Conservation (phyloP, 2,113 vertebrate species). For the Hyla sarda region DNA sequence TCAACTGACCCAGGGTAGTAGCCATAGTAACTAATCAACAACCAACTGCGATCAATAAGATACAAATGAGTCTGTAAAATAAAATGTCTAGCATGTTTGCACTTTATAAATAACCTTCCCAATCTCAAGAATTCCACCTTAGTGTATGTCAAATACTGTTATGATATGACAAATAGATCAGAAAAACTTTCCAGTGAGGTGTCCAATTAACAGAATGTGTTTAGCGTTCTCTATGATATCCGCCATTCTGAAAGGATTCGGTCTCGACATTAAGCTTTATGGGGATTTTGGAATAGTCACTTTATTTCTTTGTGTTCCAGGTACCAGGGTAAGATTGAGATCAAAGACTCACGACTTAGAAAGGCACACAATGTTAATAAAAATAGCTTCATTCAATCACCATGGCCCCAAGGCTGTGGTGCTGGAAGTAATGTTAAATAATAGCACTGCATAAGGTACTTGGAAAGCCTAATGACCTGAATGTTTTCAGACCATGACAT, state of each 20-base stretch:
- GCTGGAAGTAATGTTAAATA: conserved; percentile 35
- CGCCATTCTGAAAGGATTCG: background rate
- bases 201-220: background rate
- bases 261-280: background rate
- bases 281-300: background rate
- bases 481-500: conserved; percentile 7
- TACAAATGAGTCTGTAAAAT: background rate
- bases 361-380: conserved; percentile 14
- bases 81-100: background rate
- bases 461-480: conserved; percentile 47
- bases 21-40: background rate
- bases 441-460: conserved; percentile 18
- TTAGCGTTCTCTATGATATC: background rate
- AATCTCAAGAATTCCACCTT: background rate
- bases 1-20: background rate
- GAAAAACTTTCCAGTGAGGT: background rate
- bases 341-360: background rate
- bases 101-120: background rate
- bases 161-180: background rate
- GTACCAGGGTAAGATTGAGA: background rate
- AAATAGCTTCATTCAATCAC: background rate
- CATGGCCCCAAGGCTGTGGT: conserved; percentile 11
- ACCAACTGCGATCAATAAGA: background rate
- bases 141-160: background rate
- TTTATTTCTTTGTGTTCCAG: conserved; percentile 23